Evolutionary conservation across 2,113 vertebrate species (phyloP).

Genomic region (Coregonus clupeaformis): DNA sequence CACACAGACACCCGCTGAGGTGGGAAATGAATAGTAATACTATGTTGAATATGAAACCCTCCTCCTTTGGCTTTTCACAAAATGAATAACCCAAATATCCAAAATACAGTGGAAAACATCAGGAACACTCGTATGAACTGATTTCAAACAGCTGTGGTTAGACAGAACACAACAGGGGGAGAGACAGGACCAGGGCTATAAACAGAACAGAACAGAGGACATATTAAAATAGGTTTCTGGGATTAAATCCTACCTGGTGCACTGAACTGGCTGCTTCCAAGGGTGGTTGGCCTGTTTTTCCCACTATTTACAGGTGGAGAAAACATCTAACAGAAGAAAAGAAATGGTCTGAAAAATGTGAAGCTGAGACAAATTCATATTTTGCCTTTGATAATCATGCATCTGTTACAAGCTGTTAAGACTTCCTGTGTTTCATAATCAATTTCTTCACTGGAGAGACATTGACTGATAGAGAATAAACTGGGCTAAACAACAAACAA

Average conservation of each 20-base stretch:
- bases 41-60: slow-evolving; percentile 29
- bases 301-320: slow-evolving; percentile 97
- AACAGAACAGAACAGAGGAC: slow-evolving; percentile 1
- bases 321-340: slow-evolving; percentile 85
- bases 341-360: slow-evolving; percentile 14
- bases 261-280: slow-evolving; percentile 97
- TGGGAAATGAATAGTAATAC: slow-evolving; percentile 32
- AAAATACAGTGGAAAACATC: slow-evolving; percentile 18
- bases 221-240: slow-evolving; percentile 12
- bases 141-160: slow-evolving; percentile 6
- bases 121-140: not conserved
- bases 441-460: not conserved
- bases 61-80: slow-evolving; percentile 18
- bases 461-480: not conserved
- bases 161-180: slow-evolving; percentile 12
- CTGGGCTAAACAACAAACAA: not conserved
- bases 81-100: slow-evolving; percentile 20
- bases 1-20: slow-evolving; percentile 24
- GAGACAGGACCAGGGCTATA: slow-evolving; percentile 12
- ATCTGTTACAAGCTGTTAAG: no score
- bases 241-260: slow-evolving; percentile 86
- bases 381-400: not conserved
- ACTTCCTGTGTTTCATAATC: not conserved
- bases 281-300: slow-evolving; percentile 94
- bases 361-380: not conserved